Evolutionary conservation across 2,113 vertebrate genomes (phyloP), one percentile per base, ranked within the genome.

Genomic region (Ictalurus furcatus): DNA sequence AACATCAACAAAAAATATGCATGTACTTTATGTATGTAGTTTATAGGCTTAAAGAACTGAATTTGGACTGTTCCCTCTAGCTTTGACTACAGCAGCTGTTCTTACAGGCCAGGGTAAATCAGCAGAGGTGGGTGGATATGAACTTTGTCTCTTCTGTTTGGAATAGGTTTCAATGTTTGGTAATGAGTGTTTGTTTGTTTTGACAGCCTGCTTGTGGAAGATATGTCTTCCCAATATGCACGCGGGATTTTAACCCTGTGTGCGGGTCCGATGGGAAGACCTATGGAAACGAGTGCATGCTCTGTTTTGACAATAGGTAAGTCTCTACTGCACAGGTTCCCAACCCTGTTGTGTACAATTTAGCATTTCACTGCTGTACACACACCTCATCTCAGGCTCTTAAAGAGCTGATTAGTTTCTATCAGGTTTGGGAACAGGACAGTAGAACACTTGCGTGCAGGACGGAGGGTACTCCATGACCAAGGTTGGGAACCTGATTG

Each of bases 281-380:
- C 0, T 92, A 93, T 83, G 0, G 58, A 30, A 93, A 89, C 73
- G 89, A 92, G 54, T 93, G 92, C 56, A 67, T 86, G 84, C 12
- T 92, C n/a, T 93, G 92, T 73, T 4, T 58, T 2, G 21, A 40
- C 0, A 90, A 40, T 12, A 16, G 4, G 93, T 92, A 67, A 87
- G 91, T 90, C 21, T 52, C 48, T 52, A 11, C 48, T 34, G 17
- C 54, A 56, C 54, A 56, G 54, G 12, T 14, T 56, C 13, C 54
- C 12, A 56, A 56, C 54, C 54, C 54, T 56, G 54, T 56, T 56
- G 13, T 14, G 54, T 56, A 56, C 13, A 14, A 52, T 52, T 56
- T 56, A 56, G 54, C 3, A 13, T 56, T 56, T 56, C 54, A 13
- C 54, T 93, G 93, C 30, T 52, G 48, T 52, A 52, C 44, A 52